Evolutionary conservation across 1,140 invertebrate genomes (phyloP), one percentile per base, ranked within the genome.

Genomic region (Manduca sexta): DNA sequence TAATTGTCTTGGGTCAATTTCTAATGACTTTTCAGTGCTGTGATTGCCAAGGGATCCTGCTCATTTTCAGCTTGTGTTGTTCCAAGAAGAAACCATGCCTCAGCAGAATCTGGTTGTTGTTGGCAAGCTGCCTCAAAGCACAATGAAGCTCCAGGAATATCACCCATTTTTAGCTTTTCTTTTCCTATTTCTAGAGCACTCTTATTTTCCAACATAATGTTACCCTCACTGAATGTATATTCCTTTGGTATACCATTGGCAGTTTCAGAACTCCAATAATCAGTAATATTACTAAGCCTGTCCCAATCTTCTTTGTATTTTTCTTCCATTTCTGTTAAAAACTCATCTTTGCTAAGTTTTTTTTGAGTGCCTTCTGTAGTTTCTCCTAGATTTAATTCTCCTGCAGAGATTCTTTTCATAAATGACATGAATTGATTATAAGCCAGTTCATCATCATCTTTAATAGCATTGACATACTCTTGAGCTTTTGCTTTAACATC

Each of bases 61-160:
- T 91, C 90, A 77, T 88, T 88, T 87, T 99, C 96, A 29, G 97
- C 96, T 83, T 99, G 97, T 12, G 95, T 94, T 31, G 93, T 94
- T 6, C 94, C 95, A 5, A 97, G 83, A 17, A 94, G 76, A 37
- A 93, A 88, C 94, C 94, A 96, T 21, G 94, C 94, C 80, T 97
- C 92, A 0, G 90, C 76, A 76, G 95, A 93, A 29, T 93, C 88
- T 2, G 93, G 91, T 51, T 96, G 88, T 76, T 97, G 92, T 74
- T 97, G 93, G 5, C 93, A 95, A 33, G 97, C 97, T 46, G 96
- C 95, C 88, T 99, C 98, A 87, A 99, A 99, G 67, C 97, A 94
- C 2, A 99, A 85, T 1, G 99, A 97, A 16, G 98, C 98, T 61
- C 95, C 95, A 12, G 97, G 94, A 48, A 99, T 90, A 86, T 99